These are phyloP conservation scores for Lycaena phlaeas DNA, from an alignment of 2,888 invertebrate genomes.

Conservation along the genomic window DNA sequence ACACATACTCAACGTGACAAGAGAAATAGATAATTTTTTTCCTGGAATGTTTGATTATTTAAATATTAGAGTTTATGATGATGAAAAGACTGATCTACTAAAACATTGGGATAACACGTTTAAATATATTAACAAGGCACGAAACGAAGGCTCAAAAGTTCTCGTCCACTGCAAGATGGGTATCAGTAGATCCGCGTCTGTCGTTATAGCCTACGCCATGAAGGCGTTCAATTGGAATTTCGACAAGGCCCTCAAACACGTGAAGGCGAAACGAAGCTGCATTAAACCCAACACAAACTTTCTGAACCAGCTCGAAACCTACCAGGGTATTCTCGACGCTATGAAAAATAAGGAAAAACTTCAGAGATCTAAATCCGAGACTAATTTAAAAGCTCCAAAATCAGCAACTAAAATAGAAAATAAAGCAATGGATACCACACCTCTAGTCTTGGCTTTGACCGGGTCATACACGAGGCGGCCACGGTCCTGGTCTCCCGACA, in stretches of 20 bases:
- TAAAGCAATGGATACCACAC: conserved; percentile 74
- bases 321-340: conserved; percentile 96
- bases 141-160: conserved; percentile 91
- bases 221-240: conserved; percentile 97
- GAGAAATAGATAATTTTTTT: conserved; percentile 99
- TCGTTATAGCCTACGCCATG: conserved; percentile 98
- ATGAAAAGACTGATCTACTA: conserved; percentile 95
- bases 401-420: conserved; percentile 68
- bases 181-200: conserved; percentile 97
- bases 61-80: conserved; percentile 97
- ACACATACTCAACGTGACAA: conserved; percentile 97
- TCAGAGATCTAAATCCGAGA: conserved; percentile 94
- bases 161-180: conserved; percentile 99
- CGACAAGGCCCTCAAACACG: conserved; percentile 89
- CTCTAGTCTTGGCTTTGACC: conserved; percentile 71
- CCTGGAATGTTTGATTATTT: conserved; percentile 96
- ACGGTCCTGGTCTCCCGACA: conserved; percentile 84
- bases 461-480: conserved; percentile 67
- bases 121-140: conserved; percentile 95
- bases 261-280: conserved; percentile 91
- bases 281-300: conserved; percentile 98
- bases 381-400: conserved; percentile 85
- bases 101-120: conserved; percentile 98
- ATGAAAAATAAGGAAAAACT: conserved; percentile 95
- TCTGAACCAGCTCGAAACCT: conserved; percentile 93